Conservation (phyloP, 92 coral and sea anemone species). For the Phymanthus crucifer region DNA sequence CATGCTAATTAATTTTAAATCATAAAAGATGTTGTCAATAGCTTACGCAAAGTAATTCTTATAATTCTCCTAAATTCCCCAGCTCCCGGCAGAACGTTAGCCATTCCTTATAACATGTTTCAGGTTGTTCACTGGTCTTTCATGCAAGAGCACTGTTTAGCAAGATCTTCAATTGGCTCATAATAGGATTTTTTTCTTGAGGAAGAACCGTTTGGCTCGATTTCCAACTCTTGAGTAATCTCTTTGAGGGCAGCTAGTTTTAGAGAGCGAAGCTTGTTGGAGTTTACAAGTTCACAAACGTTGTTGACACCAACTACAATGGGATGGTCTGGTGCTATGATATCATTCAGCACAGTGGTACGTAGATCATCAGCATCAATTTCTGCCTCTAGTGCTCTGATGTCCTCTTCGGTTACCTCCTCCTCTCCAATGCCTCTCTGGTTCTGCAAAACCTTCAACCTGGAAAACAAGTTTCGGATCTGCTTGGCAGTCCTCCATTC, state of each 20-base stretch:
- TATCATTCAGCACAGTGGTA: constrained; percentile 1
- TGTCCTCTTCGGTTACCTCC: constrained; percentile 35
- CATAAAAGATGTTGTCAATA: no score
- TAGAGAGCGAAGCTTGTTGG: constrained; percentile 23
- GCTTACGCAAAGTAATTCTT: background rate
- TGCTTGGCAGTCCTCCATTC: constrained; percentile 49
- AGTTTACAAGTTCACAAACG: constrained; percentile 22
- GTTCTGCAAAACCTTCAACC: constrained; percentile 30
- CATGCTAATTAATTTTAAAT: no score
- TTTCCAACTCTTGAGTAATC: constrained; percentile 20
- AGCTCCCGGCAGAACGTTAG: background rate
- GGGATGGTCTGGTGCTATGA: constrained; percentile 32
- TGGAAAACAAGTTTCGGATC: constrained; percentile 36
- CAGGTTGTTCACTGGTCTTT: background rate
- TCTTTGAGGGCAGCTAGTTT: constrained; percentile 34
- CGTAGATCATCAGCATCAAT: constrained; percentile 12
- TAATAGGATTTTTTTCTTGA: constrained; percentile 2
- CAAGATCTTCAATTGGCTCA: background rate
- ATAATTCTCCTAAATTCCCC: background rate
- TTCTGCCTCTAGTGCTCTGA: constrained; percentile 27
- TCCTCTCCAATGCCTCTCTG: constrained; percentile 29
- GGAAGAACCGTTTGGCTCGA: constrained; percentile 18
- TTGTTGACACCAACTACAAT: constrained; percentile 22
- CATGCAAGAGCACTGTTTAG: constrained; percentile 8
- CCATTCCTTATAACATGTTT: background rate